Percentiles rank a stretch among this genome's conserved stretches.
Evolutionary conservation across 2,888 invertebrate species (phyloP).

Genomic region (Megamerina dolium): DNA sequence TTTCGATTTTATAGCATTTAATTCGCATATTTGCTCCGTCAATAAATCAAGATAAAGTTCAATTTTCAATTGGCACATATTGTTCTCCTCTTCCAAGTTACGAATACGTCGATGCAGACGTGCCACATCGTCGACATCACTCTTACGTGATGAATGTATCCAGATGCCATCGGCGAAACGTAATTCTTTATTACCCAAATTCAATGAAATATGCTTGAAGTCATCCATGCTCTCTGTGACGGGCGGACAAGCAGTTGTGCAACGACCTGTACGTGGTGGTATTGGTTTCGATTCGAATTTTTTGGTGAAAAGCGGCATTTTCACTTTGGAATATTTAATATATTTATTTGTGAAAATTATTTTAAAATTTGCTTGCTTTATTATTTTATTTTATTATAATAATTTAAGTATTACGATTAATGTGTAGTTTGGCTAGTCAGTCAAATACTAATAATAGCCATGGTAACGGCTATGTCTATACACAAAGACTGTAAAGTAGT

Average conservation of each 20-base stretch:
- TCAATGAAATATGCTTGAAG: conserved; percentile 38
- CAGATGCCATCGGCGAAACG: conserved; percentile 47
- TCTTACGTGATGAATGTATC: conserved; percentile 38
- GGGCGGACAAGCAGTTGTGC: conserved; percentile 39
- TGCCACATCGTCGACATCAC: conserved; percentile 37
- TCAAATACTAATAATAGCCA: too few relatives aligned
- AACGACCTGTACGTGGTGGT: conserved; percentile 35
- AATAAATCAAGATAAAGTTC: conserved; percentile 46
- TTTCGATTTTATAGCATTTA: conserved; percentile 32
- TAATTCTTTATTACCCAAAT: conserved; percentile 43
- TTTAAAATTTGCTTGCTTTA: too few relatives aligned
- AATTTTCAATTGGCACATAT: conserved; percentile 44
- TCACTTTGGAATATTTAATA: conserved; percentile 2
- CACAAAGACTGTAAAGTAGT: too few relatives aligned
- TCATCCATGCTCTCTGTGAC: conserved; percentile 44
- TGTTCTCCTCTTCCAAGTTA: conserved; percentile 43
- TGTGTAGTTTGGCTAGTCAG: too few relatives aligned
- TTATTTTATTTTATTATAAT: conserved; percentile 2
- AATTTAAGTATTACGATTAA: too few relatives aligned
- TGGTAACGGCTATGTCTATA: too few relatives aligned
- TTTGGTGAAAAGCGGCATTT: conserved; percentile 47
- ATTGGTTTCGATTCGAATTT: conserved; percentile 46
- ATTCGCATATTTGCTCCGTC: conserved; percentile 41
- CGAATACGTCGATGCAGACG: conserved; percentile 39
- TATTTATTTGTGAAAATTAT: too few relatives aligned